These are phyloP conservation scores for Nemotelus pantherinus DNA, from an alignment of 2,888 invertebrate species.

Conservation along the genomic window DNA sequence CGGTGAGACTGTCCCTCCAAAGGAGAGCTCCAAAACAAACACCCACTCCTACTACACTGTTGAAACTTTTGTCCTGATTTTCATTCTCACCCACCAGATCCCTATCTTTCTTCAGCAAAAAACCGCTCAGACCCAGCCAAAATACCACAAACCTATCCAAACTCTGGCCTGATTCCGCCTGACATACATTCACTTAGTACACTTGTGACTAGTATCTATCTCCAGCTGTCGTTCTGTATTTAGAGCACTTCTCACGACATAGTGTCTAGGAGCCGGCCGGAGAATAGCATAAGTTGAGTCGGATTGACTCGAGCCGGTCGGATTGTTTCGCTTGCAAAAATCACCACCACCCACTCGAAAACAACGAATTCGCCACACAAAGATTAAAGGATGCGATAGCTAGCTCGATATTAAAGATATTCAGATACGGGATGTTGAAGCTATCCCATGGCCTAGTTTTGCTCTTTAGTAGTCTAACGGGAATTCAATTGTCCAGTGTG, in stretches of 20 bases:
- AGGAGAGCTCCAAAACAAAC: background rate
- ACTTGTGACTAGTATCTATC: background rate
- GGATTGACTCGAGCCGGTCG: background rate
- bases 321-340: background rate
- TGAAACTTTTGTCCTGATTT: background rate
- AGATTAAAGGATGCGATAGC: background rate
- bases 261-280: slow-evolving; percentile 33
- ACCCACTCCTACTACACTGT: background rate
- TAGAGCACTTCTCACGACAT: slow-evolving; percentile 17
- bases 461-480: background rate
- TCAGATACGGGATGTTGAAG: too few relatives aligned
- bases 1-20: background rate
- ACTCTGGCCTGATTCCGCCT: slow-evolving; percentile 10
- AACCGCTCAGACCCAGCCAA: background rate
- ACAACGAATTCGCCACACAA: background rate
- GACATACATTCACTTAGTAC: background rate
- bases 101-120: background rate
- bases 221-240: background rate
- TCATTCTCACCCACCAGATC: background rate
- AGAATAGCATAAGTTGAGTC: slow-evolving; percentile 9
- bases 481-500: background rate
- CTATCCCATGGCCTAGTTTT: slow-evolving; percentile 3
- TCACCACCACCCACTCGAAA: background rate
- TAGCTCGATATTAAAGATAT: background rate
- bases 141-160: background rate